These are phyloP conservation scores for Cossypha dichroa DNA, from an alignment of 2,797 vertebrate genomes.

Conservation along the genomic window DNA sequence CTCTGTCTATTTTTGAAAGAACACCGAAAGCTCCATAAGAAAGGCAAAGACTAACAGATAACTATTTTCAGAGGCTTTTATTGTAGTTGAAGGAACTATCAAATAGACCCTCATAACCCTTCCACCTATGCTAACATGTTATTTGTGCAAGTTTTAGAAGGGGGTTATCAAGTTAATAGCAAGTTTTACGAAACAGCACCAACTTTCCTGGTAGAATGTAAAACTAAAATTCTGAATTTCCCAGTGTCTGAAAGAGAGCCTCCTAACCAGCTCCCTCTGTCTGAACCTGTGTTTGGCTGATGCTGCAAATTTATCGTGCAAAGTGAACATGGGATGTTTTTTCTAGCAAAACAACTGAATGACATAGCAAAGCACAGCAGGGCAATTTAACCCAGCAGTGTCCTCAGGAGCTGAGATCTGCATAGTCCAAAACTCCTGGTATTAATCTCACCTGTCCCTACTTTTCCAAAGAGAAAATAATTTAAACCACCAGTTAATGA, in stretches of 20 bases:
- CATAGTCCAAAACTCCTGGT: constrained; percentile 27
- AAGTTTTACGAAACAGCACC: constrained; percentile 37
- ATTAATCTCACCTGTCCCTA: constrained; percentile 53
- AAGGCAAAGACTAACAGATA: background rate
- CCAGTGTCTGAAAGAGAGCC: background rate
- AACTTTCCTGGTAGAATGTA: constrained; percentile 19
- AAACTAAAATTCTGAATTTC: constrained; percentile 58
- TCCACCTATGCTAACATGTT: background rate
- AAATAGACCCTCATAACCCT: background rate
- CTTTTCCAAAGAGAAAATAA: constrained; percentile 44
- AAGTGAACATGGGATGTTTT: constrained; percentile 13
- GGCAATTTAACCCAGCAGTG: constrained; percentile 16
- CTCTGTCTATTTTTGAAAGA: background rate
- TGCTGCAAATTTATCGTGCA: constrained; percentile 39
- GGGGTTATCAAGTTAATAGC: background rate
- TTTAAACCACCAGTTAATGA: constrained; percentile 27
- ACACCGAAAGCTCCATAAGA: background rate
- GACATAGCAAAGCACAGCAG: constrained; percentile 44
- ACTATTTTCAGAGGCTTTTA: background rate
- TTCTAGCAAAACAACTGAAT: constrained; percentile 56
- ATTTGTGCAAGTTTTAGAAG: background rate
- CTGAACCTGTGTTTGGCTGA: constrained; percentile 48
- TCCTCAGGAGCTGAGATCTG: constrained; percentile 24
- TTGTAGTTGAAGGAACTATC: background rate
- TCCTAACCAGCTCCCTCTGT: constrained; percentile 40